Evolutionary conservation across 2,888 invertebrate species (phyloP), one percentile per base, ranked within the genome.

Genomic region (Julus scanicus): DNA sequence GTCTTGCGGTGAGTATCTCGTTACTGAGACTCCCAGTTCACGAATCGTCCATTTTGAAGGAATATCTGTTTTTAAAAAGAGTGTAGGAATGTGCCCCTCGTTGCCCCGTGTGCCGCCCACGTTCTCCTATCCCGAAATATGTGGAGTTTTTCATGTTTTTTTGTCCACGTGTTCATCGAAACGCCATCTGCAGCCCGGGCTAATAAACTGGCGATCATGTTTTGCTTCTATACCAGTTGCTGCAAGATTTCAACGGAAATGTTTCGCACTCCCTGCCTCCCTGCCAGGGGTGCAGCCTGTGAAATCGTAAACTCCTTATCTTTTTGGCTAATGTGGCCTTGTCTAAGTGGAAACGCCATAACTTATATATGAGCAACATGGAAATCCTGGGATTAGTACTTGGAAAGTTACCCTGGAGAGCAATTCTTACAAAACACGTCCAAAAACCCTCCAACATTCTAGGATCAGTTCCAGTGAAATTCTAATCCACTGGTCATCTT

Each of bases 171-270:
- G 71, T 71, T 29, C 71, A 71, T 71, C 71, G 71, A 71, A 71
- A 71, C 71, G 71, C 71, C 71, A 71, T 71, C 71, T 71, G 71
- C 29, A 29, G 29, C 29, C 71, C 20, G 71, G 71, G 71, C 71
- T 71, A 71, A 71, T 71, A 71, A 71, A 71, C 71, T 71, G 71
- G 71, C 29, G 29, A 71, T 71, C 71, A 71, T 71, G 71, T 63
- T 20, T 29, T 63, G 63, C 63, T 20, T 13, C 53, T 13, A 0
- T 53, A 15, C 53, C 57, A 57, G 71, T 71, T 71, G 71, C 71
- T 71, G 71, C 71, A 9, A 71, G 71, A 71, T 71, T 71, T 71
- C 71, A 71, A 71, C 71, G 71, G 71, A 29, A 71, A 71, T 11
- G 71, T 29, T 29, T 71, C 71, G 71, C 71, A 71, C 71, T 29